Evolutionary conservation across 2,797 vertebrate species (phyloP).

Genomic region (Parotocinclus haroldoi): DNA sequence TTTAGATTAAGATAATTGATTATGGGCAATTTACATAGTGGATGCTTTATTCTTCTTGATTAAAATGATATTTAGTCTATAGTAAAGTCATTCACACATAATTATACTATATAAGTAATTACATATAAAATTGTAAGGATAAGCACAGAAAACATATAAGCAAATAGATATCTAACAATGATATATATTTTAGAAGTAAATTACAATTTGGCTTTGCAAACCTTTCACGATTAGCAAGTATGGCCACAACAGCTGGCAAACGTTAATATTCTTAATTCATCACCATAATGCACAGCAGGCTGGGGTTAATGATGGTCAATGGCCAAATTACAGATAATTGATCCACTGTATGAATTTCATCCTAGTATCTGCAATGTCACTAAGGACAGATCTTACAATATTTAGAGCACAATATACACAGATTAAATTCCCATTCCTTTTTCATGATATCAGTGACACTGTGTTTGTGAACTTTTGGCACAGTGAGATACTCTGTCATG

Average conservation of each 20-base stretch:
- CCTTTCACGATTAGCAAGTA: slow-evolving; percentile 25
- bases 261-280: slow-evolving; percentile 56
- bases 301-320: slow-evolving; percentile 69
- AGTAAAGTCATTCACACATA: too few species aligned
- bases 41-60: too few species aligned
- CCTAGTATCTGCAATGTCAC: slow-evolving; percentile 37
- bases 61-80: too few species aligned
- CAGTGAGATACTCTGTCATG: too few species aligned
- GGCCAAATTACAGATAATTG: slow-evolving; percentile 63
- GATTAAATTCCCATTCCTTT: slow-evolving; percentile 41
- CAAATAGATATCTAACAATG: too few species aligned
- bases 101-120: too few species aligned
- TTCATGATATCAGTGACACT: slow-evolving; percentile 24
- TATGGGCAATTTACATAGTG: too few species aligned
- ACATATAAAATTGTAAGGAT: too few species aligned
- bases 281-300: slow-evolving; percentile 61
- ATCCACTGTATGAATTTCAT: slow-evolving; percentile 50
- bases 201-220: slow-evolving; percentile 1
- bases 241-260: slow-evolving; percentile 60
- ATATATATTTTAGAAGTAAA: neutral
- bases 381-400: slow-evolving; percentile 54
- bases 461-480: slow-evolving; percentile 2
- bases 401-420: slow-evolving; percentile 42
- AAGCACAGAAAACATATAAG: too few species aligned
- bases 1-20: too few species aligned